A percentile compares a stretch with the other conserved stretches of the same genome.
These are phyloP conservation scores for Drosophila albomicans DNA, from an alignment of 1,140 invertebrate species.

Conservation along the genomic window DNA sequence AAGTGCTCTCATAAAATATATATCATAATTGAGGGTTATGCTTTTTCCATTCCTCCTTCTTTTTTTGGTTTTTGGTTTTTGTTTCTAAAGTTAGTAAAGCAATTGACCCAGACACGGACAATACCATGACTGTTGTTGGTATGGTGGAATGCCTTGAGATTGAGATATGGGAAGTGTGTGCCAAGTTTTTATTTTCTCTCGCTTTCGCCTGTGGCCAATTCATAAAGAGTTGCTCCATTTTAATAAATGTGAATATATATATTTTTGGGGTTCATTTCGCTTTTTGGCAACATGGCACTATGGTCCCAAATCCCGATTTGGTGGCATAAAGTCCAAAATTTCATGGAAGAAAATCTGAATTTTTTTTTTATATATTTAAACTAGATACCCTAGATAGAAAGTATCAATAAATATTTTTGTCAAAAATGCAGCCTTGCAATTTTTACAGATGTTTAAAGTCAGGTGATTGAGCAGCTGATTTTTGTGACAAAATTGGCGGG, in stretches of 20 bases:
- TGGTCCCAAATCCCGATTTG: no score
- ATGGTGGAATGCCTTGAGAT: conserved; percentile 50
- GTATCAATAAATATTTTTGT: no score
- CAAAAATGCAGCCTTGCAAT: no score
- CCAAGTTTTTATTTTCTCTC: conserved; percentile 19
- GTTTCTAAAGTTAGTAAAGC: conserved; percentile 45
- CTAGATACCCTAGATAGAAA: no score
- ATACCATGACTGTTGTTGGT: neutral
- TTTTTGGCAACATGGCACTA: conserved; percentile 8
- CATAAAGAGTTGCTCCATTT: conserved; percentile 31
- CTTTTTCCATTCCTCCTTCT: conserved; percentile 14
- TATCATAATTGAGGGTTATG: conserved; percentile 79
- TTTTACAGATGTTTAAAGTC: no score
- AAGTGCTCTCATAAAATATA: conserved; percentile 81
- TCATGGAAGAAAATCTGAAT: no score
- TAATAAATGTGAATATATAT: conserved; percentile 28
- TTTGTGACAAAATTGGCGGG: no score
- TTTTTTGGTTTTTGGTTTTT: conserved; percentile 22
- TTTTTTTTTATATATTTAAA: no score
- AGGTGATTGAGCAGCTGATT: no score
- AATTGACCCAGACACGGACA: conserved; percentile 54
- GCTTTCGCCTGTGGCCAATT: conserved; percentile 6
- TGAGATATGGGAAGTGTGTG: conserved; percentile 64
- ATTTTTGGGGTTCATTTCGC: conserved; percentile 7
- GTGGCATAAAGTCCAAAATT: no score